A percentile compares a stretch with the other conserved stretches of the same genome.
phyloP scores from a whole-genome alignment of 2,113 vertebrate species.

The Acanthochromis polyacanthus region DNA sequence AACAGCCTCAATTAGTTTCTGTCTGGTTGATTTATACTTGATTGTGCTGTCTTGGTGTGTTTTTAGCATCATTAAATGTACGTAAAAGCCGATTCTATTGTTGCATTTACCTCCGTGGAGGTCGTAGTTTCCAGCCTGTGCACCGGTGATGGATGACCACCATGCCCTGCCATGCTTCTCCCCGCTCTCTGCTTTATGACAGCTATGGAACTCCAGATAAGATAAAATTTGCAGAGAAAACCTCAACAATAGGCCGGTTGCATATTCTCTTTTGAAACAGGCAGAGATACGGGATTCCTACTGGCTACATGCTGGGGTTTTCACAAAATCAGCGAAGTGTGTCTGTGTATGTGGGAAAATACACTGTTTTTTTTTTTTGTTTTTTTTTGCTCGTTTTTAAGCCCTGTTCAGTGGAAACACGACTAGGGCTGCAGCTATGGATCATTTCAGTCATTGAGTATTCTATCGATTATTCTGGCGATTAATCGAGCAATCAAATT shows the following conservation, averaged over 20 bases:
- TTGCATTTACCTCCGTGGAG: constrained; percentile 11
- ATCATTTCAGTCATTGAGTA: no score
- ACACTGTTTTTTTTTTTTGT: neutral
- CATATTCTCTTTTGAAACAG: constrained; percentile 42
- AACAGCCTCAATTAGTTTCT: neutral
- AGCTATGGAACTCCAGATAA: constrained; percentile 64
- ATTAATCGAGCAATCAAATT: no score
- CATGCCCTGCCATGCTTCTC: constrained; percentile 51
- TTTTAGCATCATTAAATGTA: constrained; percentile 6
- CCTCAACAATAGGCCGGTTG: constrained; percentile 47
- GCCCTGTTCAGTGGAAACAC: neutral
- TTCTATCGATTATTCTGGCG: no score
- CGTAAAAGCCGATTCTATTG: constrained; percentile 13
- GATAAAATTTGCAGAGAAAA: constrained; percentile 59
- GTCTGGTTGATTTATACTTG: neutral
- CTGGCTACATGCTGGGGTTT: constrained; percentile 1
- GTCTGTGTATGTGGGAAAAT: neutral
- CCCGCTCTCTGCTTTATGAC: constrained; percentile 55
- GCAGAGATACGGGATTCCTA: constrained; percentile 7
- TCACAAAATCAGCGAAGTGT: constrained; percentile 24
- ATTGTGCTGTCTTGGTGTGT: neutral
- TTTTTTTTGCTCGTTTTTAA: constrained; percentile 4
- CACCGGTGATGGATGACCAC: constrained; percentile 48
- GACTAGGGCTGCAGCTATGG: no score
- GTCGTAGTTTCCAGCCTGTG: neutral